Evolutionary conservation across 2,797 vertebrate genomes (phyloP), one percentile per base, ranked within the genome.

Genomic region (Argentina silus): DNA sequence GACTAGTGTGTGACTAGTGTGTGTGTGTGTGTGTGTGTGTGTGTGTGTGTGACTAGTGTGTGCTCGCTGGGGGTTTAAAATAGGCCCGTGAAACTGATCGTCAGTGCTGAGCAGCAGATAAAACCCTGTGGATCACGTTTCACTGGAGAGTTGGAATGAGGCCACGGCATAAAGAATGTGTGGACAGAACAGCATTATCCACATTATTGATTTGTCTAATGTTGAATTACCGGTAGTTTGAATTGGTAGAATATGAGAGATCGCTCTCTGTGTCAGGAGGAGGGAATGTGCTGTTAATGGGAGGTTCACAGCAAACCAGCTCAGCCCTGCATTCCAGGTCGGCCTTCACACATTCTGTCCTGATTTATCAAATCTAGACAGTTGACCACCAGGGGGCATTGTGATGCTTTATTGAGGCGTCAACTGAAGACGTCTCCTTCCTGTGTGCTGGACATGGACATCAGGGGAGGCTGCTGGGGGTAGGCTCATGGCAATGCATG

Each of bases 381-480:
- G 2, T 42, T 6, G 61, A 53, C 90, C 91, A 90, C 91, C 87
- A 91, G 91, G 86, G 91, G 91, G 86, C 89, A 81, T 71, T 88
- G 85, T 84, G 73, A 86, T 81, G 78, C 88, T 82, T 89, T 75
- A 79, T 61, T 80, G 76, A 50, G n/a, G 69, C 23, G 21, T 3
- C 7, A 1, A 70, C 66, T 50, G 27, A 36, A 36, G 27, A 36
- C 27, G 27, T 36, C 27, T 36, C 27, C 27, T 4, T 36, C 27
- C 27, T 36, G 27, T 36, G 27, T 36, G 27, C 27, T 36, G 27
- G 27, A 36, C 27, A 36, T 36, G 27, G 27, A 36, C 27, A 36
- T 36, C 27, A 36, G 27, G 17, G 19, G 19, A 19, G 19, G 17
- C 5, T 48, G 47, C 27, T 36, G 27, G 27, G 27, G 27, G 4